Evolutionary conservation across 1,140 invertebrate species (phyloP).

Genomic region (Megathymus violae): DNA sequence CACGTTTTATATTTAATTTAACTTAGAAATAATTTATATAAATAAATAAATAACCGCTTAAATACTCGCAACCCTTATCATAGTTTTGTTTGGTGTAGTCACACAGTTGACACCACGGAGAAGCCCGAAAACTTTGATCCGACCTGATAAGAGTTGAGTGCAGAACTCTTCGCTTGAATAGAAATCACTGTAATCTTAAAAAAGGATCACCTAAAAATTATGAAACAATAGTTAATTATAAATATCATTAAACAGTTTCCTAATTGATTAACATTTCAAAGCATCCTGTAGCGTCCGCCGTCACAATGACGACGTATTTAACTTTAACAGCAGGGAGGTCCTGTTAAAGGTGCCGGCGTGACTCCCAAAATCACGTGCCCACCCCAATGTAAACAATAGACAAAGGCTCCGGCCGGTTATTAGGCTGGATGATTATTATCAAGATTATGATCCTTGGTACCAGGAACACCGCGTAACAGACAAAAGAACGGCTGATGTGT

Average conservation of each 20-base stretch:
- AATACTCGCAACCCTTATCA: no score
- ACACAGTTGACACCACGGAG: no score
- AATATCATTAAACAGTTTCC: background rate
- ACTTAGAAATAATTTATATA: no score
- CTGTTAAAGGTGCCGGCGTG: slow-evolving; percentile 70
- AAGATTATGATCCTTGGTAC: slow-evolving; percentile 47
- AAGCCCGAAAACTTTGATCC: no score
- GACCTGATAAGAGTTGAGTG: no score
- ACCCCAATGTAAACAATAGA: slow-evolving; percentile 79
- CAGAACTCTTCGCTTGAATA: no score
- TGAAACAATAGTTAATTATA: no score
- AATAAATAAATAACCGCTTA: no score
- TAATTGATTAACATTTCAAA: slow-evolving; percentile 39
- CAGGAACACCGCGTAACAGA: slow-evolving; percentile 40
- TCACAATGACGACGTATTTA: slow-evolving; percentile 64
- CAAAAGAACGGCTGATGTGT: background rate
- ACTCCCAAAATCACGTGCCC: slow-evolving; percentile 73
- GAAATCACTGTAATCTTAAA: no score
- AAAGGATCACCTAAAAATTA: no score
- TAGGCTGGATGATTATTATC: slow-evolving; percentile 67
- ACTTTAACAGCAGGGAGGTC: slow-evolving; percentile 73
- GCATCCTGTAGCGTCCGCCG: slow-evolving; percentile 50
- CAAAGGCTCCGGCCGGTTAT: slow-evolving; percentile 72
- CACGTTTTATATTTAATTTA: no score
- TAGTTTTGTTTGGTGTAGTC: no score